These are phyloP conservation scores for Brachyhypopomus occidentalis DNA, from an alignment of 2,113 vertebrate species.

Conservation along the genomic window DNA sequence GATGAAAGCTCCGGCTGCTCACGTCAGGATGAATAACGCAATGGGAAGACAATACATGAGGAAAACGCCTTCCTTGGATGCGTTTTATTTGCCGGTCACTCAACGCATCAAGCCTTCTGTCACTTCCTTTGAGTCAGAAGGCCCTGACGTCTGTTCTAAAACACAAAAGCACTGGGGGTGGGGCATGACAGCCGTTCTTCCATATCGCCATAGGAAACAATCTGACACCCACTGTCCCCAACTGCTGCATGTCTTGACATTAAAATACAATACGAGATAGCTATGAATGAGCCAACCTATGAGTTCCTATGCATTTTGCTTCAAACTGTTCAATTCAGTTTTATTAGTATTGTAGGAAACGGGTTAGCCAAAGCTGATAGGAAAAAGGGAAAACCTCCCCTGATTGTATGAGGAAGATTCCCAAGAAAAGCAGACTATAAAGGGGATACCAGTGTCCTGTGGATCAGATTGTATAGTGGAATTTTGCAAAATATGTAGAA, in stretches of 20 bases:
- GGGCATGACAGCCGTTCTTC: background rate
- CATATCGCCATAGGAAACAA: conserved; percentile 18
- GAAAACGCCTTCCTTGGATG: conserved; percentile 25
- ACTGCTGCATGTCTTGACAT: background rate
- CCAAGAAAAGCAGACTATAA: no score
- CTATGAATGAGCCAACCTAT: background rate
- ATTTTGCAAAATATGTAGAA: no score
- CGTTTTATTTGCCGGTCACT: conserved; percentile 30
- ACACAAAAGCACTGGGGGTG: conserved; percentile 30
- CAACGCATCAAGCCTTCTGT: conserved; percentile 20
- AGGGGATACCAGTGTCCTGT: no score
- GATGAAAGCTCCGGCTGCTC: conserved; percentile 4
- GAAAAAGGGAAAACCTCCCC: no score
- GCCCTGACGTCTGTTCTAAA: background rate
- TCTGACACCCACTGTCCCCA: conserved; percentile 12
- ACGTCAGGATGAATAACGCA: conserved; percentile 19
- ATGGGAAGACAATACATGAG: conserved; percentile 34
- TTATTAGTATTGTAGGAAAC: no score
- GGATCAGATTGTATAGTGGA: no score
- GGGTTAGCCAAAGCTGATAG: no score
- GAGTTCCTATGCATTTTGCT: no score
- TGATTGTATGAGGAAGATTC: no score
- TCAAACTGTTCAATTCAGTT: no score
- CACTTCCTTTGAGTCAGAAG: conserved; percentile 16
- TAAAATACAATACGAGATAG: background rate